Evolutionary conservation across 2,797 vertebrate species (phyloP), one percentile per base, ranked within the genome.

Genomic region (Oreonectes daqikongensis): DNA sequence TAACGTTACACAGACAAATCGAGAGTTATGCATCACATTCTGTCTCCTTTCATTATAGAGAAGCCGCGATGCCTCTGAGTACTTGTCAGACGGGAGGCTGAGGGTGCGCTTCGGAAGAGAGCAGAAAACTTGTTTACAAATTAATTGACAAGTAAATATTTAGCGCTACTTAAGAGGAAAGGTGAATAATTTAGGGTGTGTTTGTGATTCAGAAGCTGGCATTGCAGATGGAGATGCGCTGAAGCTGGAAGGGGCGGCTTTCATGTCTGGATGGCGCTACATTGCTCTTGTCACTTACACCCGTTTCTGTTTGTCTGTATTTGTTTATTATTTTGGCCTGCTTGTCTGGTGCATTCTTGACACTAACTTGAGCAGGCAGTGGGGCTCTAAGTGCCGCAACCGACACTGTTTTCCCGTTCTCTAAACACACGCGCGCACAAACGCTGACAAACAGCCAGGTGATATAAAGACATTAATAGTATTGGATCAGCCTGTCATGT

Each of bases 61-160:
- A 68, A 78, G 61, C 59, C 28, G 57, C n/a, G 84, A 82, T 77
- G 53, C 74, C 76, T 68, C 76, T 7, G 78, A 67, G 72, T 82
- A 75, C 79, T 55, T 38, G 81, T 79, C 73, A 60, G 69, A 82
- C 78, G 66, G 77, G 83, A 75, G 83, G 59, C 82, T 68, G 81
- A 59, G 74, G 6, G 86, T 74, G 79, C 79, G 87, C 79, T 84
- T 69, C 42, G 81, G 86, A 85, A 72, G 79, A 48, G 63, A 61
- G 69, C 68, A 63, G 81, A 84, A 85, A 87, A 83, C 53, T 22
- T 83, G 72, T 71, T 77, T 48, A 75, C 77, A 84, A 87, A 90
- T 88, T 88, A 84, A 89, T 84, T n/a, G 15, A 64, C 6, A 70
- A 79, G 81, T 88, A 87, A 88, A 87, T 88, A 86, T 88, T 86